Conservation (phyloP, 2,113 vertebrate genomes). For the Neotoma lepida region DNA sequence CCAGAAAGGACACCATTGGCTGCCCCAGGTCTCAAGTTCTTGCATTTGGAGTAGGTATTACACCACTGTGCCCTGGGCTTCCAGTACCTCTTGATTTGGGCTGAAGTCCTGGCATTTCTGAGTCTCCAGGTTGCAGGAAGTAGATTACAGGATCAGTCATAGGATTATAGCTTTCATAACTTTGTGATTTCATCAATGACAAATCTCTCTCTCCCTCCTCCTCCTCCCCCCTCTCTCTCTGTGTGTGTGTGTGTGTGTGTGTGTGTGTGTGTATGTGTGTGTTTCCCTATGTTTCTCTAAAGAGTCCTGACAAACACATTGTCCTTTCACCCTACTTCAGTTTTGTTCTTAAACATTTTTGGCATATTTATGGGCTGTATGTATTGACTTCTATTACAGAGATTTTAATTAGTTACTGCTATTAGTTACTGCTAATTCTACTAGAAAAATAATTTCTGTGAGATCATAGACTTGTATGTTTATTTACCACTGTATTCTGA, state of each 20-base stretch:
- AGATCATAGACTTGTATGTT: neutral
- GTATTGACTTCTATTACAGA: neutral
- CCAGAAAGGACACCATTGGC: neutral
- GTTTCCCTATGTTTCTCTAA: neutral
- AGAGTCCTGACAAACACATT: neutral
- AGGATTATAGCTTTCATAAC: neutral
- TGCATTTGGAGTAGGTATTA: neutral
- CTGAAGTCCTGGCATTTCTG: neutral
- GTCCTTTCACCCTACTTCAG: neutral
- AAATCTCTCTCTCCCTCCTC: neutral
- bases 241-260: neutral
- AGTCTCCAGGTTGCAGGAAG: neutral
- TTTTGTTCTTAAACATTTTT: constrained; percentile 19
- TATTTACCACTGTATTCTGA: neutral
- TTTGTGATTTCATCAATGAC: neutral
- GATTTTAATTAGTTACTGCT: neutral
- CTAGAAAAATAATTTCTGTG: neutral
- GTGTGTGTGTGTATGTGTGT: neutral
- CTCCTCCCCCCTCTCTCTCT: too few relatives aligned
- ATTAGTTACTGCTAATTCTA: neutral
- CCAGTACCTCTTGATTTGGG: neutral
- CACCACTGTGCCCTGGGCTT: neutral
- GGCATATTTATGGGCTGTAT: neutral
- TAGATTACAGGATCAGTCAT: neutral
- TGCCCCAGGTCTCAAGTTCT: neutral